Conservation (phyloP, 2,113 vertebrate genomes). For the Microcebus tavaratra region DNA sequence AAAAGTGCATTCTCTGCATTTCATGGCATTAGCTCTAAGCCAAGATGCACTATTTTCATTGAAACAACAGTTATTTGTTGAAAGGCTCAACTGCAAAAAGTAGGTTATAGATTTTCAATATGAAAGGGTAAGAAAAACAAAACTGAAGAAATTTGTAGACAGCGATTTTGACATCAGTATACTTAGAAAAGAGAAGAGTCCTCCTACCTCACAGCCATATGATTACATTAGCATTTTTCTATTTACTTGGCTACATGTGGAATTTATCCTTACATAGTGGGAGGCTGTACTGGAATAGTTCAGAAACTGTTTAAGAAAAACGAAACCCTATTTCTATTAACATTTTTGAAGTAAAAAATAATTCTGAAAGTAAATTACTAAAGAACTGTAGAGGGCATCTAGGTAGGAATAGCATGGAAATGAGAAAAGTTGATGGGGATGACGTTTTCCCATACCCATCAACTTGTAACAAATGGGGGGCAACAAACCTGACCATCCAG, state of each 20-base stretch:
- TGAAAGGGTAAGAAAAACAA: background rate
- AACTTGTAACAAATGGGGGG: background rate
- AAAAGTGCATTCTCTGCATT: background rate
- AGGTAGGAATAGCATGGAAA: background rate
- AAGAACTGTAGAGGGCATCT: background rate
- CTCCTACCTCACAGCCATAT: background rate
- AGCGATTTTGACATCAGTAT: background rate
- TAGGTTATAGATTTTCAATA: background rate
- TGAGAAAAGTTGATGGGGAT: background rate
- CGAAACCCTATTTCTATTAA: background rate
- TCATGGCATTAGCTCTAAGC: background rate
- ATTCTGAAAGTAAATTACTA: conserved; percentile 27
- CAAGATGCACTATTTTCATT: conserved; percentile 17
- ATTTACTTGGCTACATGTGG: background rate
- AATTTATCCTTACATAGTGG: conserved; percentile 16
- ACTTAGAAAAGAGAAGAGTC: background rate
- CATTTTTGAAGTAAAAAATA: background rate
- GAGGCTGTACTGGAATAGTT: background rate
- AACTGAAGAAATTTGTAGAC: background rate
- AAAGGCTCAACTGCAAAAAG: conserved; percentile 29
- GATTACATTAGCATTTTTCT: conserved; percentile 34
- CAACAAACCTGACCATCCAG: background rate
- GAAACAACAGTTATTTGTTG: background rate
- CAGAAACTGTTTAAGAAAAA: background rate
- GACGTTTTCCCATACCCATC: background rate